Evolutionary conservation across 2,797 vertebrate species (phyloP).

Genomic region (Chloroceryle inda): DNA sequence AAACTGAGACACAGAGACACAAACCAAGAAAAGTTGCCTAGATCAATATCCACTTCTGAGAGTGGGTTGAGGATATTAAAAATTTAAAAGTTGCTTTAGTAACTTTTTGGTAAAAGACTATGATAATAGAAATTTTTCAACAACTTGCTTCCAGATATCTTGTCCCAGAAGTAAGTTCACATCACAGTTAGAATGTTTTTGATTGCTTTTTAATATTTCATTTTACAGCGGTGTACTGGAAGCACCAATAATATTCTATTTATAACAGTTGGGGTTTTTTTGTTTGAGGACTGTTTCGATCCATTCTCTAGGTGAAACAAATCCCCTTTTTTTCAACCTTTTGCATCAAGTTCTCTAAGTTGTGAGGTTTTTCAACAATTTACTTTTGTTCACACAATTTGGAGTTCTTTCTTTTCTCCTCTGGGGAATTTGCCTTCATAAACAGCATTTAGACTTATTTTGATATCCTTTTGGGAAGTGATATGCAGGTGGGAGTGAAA

Average conservation of each 20-base stretch:
- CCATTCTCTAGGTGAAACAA: not conserved
- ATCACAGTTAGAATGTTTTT: not conserved
- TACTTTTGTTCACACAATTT: not conserved
- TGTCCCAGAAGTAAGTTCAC: not conserved
- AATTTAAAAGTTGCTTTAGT: not conserved
- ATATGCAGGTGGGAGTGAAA: not conserved
- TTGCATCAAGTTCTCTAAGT: not conserved
- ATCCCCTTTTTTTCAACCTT: not conserved
- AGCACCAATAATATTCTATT: not conserved
- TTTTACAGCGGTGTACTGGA: not conserved
- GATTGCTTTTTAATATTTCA: not conserved
- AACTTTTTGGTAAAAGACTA: not conserved
- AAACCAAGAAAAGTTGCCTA: not conserved
- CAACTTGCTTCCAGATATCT: not conserved
- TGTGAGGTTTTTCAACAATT: fast-evolving
- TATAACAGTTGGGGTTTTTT: not conserved
- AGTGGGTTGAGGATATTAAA: not conserved
- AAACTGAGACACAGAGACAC: not conserved
- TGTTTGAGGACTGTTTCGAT: not conserved
- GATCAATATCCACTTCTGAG: not conserved
- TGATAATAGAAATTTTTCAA: not conserved
- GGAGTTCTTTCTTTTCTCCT: not conserved
- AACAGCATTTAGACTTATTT: not conserved
- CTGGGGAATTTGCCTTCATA: not conserved
- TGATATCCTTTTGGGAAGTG: not conserved